phyloP scores from a whole-genome alignment of 1,140 invertebrate genomes.

The Drosophila miranda region DNA sequence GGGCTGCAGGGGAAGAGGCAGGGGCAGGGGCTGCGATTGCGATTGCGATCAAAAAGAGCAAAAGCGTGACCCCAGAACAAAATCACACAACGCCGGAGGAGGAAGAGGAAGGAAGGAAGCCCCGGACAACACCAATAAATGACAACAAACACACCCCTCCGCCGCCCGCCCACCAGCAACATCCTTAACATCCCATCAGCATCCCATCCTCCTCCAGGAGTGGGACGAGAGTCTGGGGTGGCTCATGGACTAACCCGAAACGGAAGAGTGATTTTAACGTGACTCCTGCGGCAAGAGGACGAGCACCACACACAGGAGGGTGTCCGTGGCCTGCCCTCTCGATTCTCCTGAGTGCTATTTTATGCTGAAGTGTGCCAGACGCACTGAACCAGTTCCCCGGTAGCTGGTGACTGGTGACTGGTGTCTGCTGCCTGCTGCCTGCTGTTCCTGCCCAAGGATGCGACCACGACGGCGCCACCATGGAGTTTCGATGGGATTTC shows the following conservation, averaged over 20 bases:
- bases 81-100: slow-evolving; percentile 56
- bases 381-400: slow-evolving; percentile 40
- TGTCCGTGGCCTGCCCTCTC: slow-evolving; percentile 21
- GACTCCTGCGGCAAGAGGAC: slow-evolving; percentile 49
- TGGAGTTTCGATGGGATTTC: slow-evolving; percentile 12
- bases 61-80: slow-evolving; percentile 78
- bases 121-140: slow-evolving; percentile 76
- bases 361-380: slow-evolving; percentile 79
- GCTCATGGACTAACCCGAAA: slow-evolving; percentile 36
- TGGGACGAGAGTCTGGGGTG: slow-evolving; percentile 19
- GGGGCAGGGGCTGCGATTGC: slow-evolving; percentile 6
- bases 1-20: slow-evolving; percentile 46
- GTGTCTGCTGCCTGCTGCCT: not conserved
- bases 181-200: too few species aligned
- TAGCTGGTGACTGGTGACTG: slow-evolving; percentile 27
- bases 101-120: slow-evolving; percentile 7
- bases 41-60: slow-evolving; percentile 69
- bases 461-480: slow-evolving; percentile 54
- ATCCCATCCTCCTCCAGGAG: too few species aligned
- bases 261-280: slow-evolving; percentile 76
- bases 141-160: slow-evolving; percentile 78
- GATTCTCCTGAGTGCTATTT: slow-evolving; percentile 79
- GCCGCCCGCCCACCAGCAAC: not conserved
- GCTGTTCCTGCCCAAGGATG: slow-evolving; percentile 36
- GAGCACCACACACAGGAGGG: slow-evolving; percentile 36